Evolutionary conservation across 2,888 invertebrate species (phyloP).

Genomic region (Iselma pallidipennis): DNA sequence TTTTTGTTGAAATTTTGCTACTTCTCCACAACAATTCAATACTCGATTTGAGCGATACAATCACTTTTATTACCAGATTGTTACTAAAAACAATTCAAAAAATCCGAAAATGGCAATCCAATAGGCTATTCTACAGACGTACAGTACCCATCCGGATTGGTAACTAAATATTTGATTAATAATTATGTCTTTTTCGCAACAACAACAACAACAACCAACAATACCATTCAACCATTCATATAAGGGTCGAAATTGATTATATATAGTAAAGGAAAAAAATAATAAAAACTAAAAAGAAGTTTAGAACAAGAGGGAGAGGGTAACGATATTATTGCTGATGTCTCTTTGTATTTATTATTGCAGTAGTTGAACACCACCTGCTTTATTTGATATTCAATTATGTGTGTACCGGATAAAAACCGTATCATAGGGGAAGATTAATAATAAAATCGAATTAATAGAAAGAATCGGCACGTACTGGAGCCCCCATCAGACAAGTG

Average conservation of each 20-base stretch:
- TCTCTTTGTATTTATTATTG: not conserved
- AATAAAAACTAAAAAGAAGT: too few species aligned
- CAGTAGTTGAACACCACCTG: slow-evolving; percentile 36
- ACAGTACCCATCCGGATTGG: too few species aligned
- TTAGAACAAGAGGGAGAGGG: not conserved
- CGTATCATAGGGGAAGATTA: slow-evolving; percentile 35
- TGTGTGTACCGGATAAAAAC: slow-evolving; percentile 41
- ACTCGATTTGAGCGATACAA: not conserved
- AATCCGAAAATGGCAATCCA: not conserved
- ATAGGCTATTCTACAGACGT: not conserved
- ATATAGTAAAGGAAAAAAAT: not conserved
- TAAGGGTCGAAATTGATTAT: not conserved
- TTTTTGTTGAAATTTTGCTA: slow-evolving; percentile 47
- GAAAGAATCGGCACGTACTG: slow-evolving; percentile 9
- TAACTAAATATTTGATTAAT: not conserved
- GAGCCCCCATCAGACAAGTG: not conserved
- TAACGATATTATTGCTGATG: not conserved
- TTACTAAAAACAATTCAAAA: not conserved
- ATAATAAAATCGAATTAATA: slow-evolving; percentile 38
- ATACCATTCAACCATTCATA: not conserved
- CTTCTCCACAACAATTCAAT: slow-evolving; percentile 48
- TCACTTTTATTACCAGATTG: not conserved
- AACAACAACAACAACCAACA: too few species aligned
- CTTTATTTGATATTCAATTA: slow-evolving; percentile 49
- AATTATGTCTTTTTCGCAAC: not conserved